Evolutionary conservation across 30 jellyfish, hydroid and myxozoan genomes (phyloP).

Genomic region (Turritopsis dohrnii): DNA sequence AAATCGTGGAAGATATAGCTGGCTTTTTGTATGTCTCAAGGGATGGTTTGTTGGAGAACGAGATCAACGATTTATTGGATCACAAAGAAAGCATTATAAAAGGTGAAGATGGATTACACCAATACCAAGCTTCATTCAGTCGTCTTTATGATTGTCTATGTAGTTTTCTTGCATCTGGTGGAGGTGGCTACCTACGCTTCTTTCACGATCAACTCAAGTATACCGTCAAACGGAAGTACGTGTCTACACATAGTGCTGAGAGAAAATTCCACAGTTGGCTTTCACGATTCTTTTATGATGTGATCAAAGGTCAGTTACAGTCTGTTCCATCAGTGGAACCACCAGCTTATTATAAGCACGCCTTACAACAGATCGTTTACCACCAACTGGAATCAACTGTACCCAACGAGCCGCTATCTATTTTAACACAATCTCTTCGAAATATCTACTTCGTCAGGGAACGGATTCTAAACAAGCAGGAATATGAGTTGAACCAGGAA

Average conservation of each 20-base stretch:
- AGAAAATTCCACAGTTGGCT: not conserved
- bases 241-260: not conserved
- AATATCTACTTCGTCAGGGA: conserved; percentile 5
- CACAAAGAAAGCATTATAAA: not conserved
- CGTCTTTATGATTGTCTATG: not conserved
- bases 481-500: not conserved
- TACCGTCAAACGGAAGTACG: not conserved
- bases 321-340: not conserved
- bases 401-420: not conserved
- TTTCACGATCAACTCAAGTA: not conserved
- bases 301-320: not conserved
- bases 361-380: conserved; percentile 2
- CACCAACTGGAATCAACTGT: not conserved
- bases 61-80: not conserved
- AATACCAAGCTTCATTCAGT: not conserved
- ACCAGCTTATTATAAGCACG: conserved; percentile 13
- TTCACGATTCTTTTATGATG: not conserved
- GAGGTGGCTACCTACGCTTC: conserved; percentile 14
- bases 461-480: not conserved
- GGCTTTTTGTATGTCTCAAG: conserved; percentile 4
- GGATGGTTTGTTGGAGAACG: conserved; percentile 4
- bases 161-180: conserved; percentile 3
- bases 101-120: not conserved
- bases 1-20: not conserved
- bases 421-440: not conserved